Conservation (phyloP, 2,113 vertebrate species). For the Asarcornis scutulata region DNA sequence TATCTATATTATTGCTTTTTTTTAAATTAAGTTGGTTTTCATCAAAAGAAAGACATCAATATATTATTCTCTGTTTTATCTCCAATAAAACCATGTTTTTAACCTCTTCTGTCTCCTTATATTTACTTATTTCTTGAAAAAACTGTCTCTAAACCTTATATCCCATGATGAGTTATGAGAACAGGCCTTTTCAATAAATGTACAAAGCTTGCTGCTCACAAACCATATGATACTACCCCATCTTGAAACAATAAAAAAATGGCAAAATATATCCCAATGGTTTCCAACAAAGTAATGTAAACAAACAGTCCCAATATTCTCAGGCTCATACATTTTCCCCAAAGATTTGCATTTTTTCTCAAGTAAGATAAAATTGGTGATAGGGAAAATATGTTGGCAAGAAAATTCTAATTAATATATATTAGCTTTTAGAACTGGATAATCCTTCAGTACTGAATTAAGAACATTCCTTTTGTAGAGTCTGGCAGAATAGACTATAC, state of each 20-base stretch:
- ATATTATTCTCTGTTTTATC: neutral
- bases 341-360: constrained; percentile 39
- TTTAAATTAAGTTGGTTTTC: neutral
- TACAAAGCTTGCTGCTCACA: neutral
- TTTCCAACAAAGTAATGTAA: constrained; percentile 52
- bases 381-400: constrained; percentile 49
- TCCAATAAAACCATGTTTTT: neutral
- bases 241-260: constrained; percentile 60
- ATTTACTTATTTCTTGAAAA: neutral
- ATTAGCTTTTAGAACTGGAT: constrained; percentile 14
- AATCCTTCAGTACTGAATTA: constrained; percentile 10
- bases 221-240: neutral
- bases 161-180: neutral
- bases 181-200: neutral
- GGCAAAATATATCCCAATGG: constrained; percentile 4
- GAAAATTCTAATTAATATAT: constrained; percentile 38
- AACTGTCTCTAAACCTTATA: neutral
- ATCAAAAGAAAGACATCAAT: neutral
- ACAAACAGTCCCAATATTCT: constrained; percentile 23
- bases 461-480: constrained; percentile 22
- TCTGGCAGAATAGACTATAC: neutral
- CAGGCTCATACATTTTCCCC: constrained; percentile 17
- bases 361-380: constrained; percentile 31
- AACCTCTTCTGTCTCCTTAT: neutral
- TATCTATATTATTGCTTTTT: neutral